Percentiles rank a stretch among this genome's conserved stretches.
Evolutionary conservation across 2,888 invertebrate species (phyloP).

Genomic region (Thecophora atra): DNA sequence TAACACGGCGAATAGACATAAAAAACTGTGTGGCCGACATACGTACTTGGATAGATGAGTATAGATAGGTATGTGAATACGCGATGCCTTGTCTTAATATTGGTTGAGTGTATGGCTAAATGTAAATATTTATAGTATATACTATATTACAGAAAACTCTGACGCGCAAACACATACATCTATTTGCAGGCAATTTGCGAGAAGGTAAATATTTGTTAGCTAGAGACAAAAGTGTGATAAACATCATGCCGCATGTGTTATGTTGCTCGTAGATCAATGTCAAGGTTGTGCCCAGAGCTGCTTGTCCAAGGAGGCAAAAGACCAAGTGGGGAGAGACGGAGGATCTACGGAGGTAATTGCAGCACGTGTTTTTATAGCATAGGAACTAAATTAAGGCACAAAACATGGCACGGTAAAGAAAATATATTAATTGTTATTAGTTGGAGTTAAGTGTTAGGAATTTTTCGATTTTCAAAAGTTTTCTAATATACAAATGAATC

Average conservation of each 20-base stretch:
- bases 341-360: too few relatives aligned
- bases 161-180: neutral
- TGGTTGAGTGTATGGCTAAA: too few relatives aligned
- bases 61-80: neutral
- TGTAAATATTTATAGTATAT: too few relatives aligned
- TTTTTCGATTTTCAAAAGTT: too few relatives aligned
- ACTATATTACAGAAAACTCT: too few relatives aligned
- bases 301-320: neutral
- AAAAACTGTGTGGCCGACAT: neutral
- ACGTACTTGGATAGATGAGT: neutral
- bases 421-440: too few relatives aligned
- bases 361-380: too few relatives aligned
- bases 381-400: too few relatives aligned
- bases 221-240: neutral
- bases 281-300: slow-evolving; percentile 37
- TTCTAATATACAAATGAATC: too few relatives aligned
- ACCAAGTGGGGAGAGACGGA: neutral
- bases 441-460: too few relatives aligned
- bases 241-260: neutral
- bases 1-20: neutral
- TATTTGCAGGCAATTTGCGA: neutral
- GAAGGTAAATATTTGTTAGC: neutral
- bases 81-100: neutral
- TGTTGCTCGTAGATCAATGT: slow-evolving; percentile 34
- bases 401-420: too few relatives aligned